Percentiles rank a stretch among this genome's conserved stretches.
phyloP scores from a whole-genome alignment of 2,888 invertebrate genomes.

The Drosophila barbarae region DNA sequence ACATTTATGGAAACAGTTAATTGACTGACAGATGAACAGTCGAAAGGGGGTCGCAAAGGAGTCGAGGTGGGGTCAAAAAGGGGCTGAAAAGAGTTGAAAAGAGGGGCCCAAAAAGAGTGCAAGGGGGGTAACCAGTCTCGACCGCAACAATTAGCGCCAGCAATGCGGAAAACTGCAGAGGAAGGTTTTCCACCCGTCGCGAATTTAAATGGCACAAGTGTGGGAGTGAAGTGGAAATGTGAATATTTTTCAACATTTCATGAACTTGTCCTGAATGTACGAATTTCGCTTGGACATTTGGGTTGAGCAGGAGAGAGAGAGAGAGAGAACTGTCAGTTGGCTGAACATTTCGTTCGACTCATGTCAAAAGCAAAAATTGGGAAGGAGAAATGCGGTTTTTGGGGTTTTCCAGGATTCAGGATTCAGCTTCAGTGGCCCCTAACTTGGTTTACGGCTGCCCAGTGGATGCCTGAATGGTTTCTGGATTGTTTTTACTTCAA shows the following conservation, averaged over 20 bases:
- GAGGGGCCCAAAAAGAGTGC: neutral
- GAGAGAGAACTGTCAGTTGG: conserved; percentile 40
- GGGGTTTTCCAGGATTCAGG: conserved; percentile 20
- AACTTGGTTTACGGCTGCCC: conserved; percentile 26
- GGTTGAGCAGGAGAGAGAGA: conserved; percentile 10
- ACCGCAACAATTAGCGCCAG: conserved; percentile 49
- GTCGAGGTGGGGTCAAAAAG: neutral
- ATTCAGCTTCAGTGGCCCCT: conserved; percentile 15
- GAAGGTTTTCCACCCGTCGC: conserved; percentile 22
- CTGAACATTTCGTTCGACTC: conserved; percentile 34
- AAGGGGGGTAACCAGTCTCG: neutral
- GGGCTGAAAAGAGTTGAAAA: neutral
- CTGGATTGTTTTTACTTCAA: conserved; percentile 41
- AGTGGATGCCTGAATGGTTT: conserved; percentile 27
- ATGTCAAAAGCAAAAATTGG: conserved; percentile 25
- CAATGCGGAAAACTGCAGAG: conserved; percentile 41
- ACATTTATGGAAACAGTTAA: conserved; percentile 66
- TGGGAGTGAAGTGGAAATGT: conserved; percentile 6
- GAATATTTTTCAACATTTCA: conserved; percentile 58
- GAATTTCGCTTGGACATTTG: conserved; percentile 35
- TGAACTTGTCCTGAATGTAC: conserved; percentile 45
- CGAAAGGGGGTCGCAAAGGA: neutral
- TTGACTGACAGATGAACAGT: conserved; percentile 61
- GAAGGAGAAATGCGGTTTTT: conserved; percentile 17
- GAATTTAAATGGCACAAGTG: conserved; percentile 32